A percentile compares a stretch with the other conserved stretches of the same genome.
Evolutionary conservation across 2,113 vertebrate species (phyloP).

Genomic region (Prietella phreatophila): DNA sequence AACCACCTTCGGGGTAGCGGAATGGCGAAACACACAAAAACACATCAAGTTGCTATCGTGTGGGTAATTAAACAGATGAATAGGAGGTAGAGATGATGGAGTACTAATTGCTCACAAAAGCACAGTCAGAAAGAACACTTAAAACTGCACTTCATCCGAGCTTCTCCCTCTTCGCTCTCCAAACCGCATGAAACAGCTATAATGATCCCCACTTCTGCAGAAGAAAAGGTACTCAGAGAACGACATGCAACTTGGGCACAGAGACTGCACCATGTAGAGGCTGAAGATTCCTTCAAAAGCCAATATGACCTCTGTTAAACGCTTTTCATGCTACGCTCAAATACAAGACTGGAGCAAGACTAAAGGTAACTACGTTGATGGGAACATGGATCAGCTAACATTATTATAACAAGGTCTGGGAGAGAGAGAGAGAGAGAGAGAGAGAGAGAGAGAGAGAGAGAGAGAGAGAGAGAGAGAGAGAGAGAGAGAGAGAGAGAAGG

Average conservation of each 20-base stretch:
- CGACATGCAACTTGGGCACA: constrained; percentile 12
- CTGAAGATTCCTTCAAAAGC: constrained; percentile 30
- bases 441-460: too few relatives aligned
- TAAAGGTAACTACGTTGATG: background rate
- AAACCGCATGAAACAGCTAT: constrained; percentile 47
- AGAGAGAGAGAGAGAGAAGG: background rate
- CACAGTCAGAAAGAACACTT: constrained; percentile 43
- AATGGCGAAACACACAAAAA: constrained; percentile 42
- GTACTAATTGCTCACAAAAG: constrained; percentile 46
- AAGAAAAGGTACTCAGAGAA: constrained; percentile 32
- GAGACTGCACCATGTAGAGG: constrained; percentile 9
- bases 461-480: background rate
- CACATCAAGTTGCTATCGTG: constrained; percentile 57
- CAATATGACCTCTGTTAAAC: constrained; percentile 33
- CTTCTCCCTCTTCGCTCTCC: constrained; percentile 44
- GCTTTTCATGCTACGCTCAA: background rate
- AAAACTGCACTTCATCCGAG: constrained; percentile 42
- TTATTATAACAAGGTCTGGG: background rate
- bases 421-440: background rate
- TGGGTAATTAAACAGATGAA: constrained; percentile 72
- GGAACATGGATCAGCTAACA: background rate
- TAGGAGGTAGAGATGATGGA: constrained; percentile 54
- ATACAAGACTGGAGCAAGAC: background rate
- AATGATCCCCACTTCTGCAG: constrained; percentile 48
- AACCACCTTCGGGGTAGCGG: constrained; percentile 54